Percentiles rank a stretch among this genome's conserved stretches.
Evolutionary conservation across 2,888 invertebrate species (phyloP).

Genomic region (Amphipoea lucens): DNA sequence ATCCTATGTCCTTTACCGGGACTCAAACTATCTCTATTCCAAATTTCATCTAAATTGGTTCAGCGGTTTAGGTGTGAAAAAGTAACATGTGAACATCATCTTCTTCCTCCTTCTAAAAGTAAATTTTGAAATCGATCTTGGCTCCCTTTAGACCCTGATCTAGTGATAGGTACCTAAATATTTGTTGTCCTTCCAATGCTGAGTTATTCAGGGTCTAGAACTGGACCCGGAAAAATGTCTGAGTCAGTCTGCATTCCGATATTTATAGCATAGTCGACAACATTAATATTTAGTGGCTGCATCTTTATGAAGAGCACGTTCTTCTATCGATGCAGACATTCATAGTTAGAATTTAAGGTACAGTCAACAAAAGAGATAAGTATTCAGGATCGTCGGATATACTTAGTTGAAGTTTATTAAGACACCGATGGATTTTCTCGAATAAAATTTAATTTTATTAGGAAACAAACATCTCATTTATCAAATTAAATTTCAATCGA

Average conservation of each 20-base stretch:
- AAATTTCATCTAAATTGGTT: too few species aligned
- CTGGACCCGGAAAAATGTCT: slow-evolving; percentile 31
- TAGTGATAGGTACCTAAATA: neutral
- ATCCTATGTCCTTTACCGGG: too few species aligned
- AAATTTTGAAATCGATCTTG: neutral
- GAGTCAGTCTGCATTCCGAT: slow-evolving; percentile 21
- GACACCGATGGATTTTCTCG: too few species aligned
- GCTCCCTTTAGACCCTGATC: neutral
- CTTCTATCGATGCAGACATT: slow-evolving; percentile 3
- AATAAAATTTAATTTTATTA: too few species aligned
- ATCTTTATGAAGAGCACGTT: slow-evolving; percentile 47
- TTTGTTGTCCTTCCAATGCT: neutral
- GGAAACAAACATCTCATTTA: too few species aligned
- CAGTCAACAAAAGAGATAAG: too few species aligned
- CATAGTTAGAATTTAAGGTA: slow-evolving; percentile 9
- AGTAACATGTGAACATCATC: neutral
- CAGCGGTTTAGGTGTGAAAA: too few species aligned
- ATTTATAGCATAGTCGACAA: slow-evolving; percentile 41
- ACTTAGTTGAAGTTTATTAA: too few species aligned
- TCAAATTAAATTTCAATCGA: too few species aligned
- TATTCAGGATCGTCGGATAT: too few species aligned
- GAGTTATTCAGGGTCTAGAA: neutral
- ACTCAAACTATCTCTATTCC: too few species aligned
- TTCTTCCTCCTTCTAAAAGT: neutral
- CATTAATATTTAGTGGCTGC: slow-evolving; percentile 48